A percentile compares a stretch with the other conserved stretches of the same genome.
These are phyloP conservation scores for Cosmorhoe ocellata DNA, from an alignment of 2,888 invertebrate genomes.

Conservation along the genomic window DNA sequence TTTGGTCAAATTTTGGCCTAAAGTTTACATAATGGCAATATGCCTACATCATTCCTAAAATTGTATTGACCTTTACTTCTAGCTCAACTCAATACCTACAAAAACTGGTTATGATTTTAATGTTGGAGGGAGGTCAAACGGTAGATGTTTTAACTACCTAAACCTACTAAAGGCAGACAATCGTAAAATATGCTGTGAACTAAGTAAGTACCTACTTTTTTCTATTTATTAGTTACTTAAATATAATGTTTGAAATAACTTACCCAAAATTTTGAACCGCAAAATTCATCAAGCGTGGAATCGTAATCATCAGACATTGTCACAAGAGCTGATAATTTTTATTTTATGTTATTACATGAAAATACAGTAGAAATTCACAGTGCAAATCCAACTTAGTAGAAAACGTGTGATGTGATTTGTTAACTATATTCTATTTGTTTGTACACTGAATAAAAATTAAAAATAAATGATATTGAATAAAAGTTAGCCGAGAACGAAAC, in stretches of 20 bases:
- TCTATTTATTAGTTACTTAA: too few species aligned
- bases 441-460: too few species aligned
- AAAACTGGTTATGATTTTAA: conserved; percentile 32
- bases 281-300: conserved; percentile 88
- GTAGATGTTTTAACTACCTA: neutral
- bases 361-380: conserved; percentile 43
- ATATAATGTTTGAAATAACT: conserved; percentile 65
- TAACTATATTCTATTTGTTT: too few species aligned
- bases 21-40: too few species aligned
- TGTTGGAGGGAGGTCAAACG: conserved; percentile 3
- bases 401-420: too few species aligned
- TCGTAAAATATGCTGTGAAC: too few species aligned
- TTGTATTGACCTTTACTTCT: conserved; percentile 15
- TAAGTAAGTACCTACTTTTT: too few species aligned
- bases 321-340: conserved; percentile 43
- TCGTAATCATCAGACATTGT: conserved; percentile 71
- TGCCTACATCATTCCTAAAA: neutral
- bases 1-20: too few species aligned
- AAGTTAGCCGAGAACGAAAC: too few species aligned
- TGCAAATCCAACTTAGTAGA: conserved; percentile 15
- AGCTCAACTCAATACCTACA: neutral
- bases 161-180: neutral
- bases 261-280: conserved; percentile 92
- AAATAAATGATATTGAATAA: too few species aligned
- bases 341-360: conserved; percentile 41